Base-by-base conservation (phyloP, 2,113 vertebrate genomes). In the Ciconia stormi region DNA sequence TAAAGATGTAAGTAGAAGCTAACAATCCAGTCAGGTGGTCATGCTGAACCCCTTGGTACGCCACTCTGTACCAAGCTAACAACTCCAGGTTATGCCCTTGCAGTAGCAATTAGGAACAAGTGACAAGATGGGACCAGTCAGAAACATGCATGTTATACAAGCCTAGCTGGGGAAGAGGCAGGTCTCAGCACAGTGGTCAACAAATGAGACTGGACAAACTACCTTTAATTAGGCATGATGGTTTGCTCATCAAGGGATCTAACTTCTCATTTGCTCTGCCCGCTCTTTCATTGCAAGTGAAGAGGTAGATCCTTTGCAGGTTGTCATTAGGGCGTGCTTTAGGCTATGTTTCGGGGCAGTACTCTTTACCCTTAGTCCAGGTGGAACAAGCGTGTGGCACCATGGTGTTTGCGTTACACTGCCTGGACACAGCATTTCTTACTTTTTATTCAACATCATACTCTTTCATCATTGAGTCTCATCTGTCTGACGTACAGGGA, bases 1-100 rank as follows among this genome's bases (percentile, higher is more conserved):
- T 99, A 98, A 99, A 99, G 99, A 99, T 98, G 99, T 99, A 99
- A 99, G 99, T 99, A 99, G 98, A 98, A 98, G 96, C 74, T 87
- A 56, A 76, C 27, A 58, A 49, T 55, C 36, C 58, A 16, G 32
- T 42, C 61, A 58, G 17, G 46, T 42, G 72, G 36, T 58, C n/a
- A 2, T 27, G 76, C 73, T n/a, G 53, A 72, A 23, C 23, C 40
- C 65, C 72, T 30, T 2, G 22, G 53, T 32, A 27, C 6, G 1
- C 29, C n/a, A 7, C 42, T 36, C n/a, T 9, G 18, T 10, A 44
- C 25, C 50, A 22, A 14, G 17, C 16, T 30, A 42, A 36, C 47
- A 58, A 4, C 7, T 10, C 59, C 49, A 32, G 7, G 23, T 21
- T 38, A 8, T 9, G 11, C 9, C 72, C 26, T 70, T 59, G 34